Base-by-base conservation (phyloP, 2,888 invertebrate genomes). In the Trisateles emortualis region DNA sequence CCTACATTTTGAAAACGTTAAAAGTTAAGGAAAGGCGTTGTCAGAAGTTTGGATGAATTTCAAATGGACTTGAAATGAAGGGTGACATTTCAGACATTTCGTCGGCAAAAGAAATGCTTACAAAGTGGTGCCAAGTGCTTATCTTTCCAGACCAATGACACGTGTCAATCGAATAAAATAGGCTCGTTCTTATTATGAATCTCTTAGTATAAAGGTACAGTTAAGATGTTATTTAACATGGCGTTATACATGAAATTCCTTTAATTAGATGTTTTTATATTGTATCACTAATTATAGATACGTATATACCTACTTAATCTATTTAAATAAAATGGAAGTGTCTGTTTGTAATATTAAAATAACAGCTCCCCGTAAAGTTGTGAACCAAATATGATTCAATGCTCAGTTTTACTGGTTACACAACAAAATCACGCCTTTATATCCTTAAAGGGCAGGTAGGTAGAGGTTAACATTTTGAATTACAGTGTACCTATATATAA, bases 101-200 rank as follows among this genome's bases (percentile, higher is more conserved):
- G 17, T 9, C 38, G 16, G 10, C n/a, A 24, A 35, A 46, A 52
- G 36, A 29, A 36, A 42, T n/a, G 29, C 33, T 32, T 44, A 44
- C 36, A 52, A 60, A 48, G 66, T 55, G 49, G 59, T 45, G 63
- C 56, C 49, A 63, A 56, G 40, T 64, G 49, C 64, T 68, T 68
- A 71, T 68, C 67, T 68, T 71, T 68, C 64, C 59, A 53, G 51
- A 48, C 49, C 68, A 71, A 55, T 63, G 72, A 52, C 53, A 63
- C 64, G 52, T 42, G 55, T 63, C 64, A 63, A 59, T 59, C 49
- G 53, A 41, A 49, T 43, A 41, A 40, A 58, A 44, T 52, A 63
- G 43, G 44, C 42, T 38, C 41, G 22, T 47, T 53, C 46, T 58
- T 60, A 66, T 55, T 67, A 55, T 30, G 42, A 14, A 5, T n/a